A percentile compares a stretch with the other conserved stretches of the same genome.
Conservation (phyloP, 2,888 invertebrate species). For the Agonum fuliginosum region DNA sequence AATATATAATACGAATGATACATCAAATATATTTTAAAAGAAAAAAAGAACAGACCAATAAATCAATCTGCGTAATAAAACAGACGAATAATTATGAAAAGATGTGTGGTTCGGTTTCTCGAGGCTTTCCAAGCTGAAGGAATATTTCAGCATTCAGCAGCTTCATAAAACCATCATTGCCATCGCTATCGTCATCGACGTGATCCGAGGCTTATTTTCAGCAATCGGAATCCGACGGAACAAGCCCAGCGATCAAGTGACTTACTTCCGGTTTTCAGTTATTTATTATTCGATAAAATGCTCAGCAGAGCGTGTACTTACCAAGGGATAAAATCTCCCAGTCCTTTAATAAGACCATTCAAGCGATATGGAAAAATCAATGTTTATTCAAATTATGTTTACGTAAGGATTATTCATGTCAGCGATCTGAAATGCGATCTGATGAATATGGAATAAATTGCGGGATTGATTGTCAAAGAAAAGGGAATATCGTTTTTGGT, state of each 20-base stretch:
- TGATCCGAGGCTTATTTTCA: conserved; percentile 1
- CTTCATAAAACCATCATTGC: too few species aligned
- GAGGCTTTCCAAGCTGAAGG: too few species aligned
- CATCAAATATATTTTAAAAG: too few species aligned
- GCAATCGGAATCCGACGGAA: not conserved
- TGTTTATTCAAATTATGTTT: conserved; percentile 27
- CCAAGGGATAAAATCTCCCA: not conserved
- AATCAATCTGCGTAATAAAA: too few species aligned
- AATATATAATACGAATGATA: too few species aligned
- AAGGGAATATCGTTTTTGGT: not conserved
- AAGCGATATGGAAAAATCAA: conserved; percentile 13
- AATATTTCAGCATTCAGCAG: too few species aligned
- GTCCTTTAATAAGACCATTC: conserved; percentile 11
- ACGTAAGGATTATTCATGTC: conserved; percentile 22
- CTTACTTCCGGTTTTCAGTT: conserved; percentile 14
- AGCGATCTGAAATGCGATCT: conserved; percentile 6
- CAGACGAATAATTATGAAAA: too few species aligned
- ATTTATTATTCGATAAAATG: conserved; percentile 14
- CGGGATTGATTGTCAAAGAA: not conserved
- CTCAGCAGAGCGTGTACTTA: not conserved
- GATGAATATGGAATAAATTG: conserved; percentile 2
- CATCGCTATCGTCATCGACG: too few species aligned
- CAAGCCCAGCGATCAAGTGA: not conserved
- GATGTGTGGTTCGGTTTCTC: too few species aligned
- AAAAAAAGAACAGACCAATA: too few species aligned